These are phyloP conservation scores for Idris sp. DNA, from an alignment of 1,140 invertebrate genomes.

Conservation along the genomic window DNA sequence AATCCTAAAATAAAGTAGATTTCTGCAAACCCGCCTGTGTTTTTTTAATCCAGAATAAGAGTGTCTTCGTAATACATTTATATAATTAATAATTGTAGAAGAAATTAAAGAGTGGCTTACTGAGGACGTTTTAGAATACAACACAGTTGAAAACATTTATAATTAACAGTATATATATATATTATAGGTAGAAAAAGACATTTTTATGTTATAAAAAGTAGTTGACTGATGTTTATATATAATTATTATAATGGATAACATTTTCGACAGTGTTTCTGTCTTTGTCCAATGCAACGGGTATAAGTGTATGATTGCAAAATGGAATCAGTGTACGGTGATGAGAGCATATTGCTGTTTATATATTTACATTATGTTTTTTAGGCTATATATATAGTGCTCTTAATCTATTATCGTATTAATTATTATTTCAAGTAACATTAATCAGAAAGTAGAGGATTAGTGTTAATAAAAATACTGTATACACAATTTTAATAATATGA, in stretches of 20 bases:
- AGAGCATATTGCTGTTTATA: conserved; percentile 32
- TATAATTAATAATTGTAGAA: conserved; percentile 60
- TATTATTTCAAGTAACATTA: conserved; percentile 55
- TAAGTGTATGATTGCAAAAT: conserved; percentile 37
- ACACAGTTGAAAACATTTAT: conserved; percentile 36
- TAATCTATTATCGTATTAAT: conserved; percentile 56
- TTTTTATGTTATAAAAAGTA: conserved; percentile 65
- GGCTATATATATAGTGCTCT: conserved; percentile 57
- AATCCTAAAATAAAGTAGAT: conserved; percentile 70
- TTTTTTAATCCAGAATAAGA: conserved; percentile 68
- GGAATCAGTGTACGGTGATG: conserved; percentile 52
- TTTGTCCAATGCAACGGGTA: conserved; percentile 22
- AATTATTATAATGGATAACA: conserved; percentile 39
- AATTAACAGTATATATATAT: conserved; percentile 41
- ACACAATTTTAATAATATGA: conserved; percentile 8
- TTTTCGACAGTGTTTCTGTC: conserved; percentile 30
- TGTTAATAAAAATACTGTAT: conserved; percentile 23
- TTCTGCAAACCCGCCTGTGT: conserved; percentile 69
- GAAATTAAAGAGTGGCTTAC: conserved; percentile 51
- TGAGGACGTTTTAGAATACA: conserved; percentile 44
- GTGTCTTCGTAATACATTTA: conserved; percentile 66
- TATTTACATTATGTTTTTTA: conserved; percentile 42
- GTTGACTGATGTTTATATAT: conserved; percentile 60
- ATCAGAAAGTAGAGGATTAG: conserved; percentile 65
- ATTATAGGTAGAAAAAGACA: conserved; percentile 59